phyloP scores from a whole-genome alignment of 2,113 vertebrate species.

The Amblyopsis rosae region DNA sequence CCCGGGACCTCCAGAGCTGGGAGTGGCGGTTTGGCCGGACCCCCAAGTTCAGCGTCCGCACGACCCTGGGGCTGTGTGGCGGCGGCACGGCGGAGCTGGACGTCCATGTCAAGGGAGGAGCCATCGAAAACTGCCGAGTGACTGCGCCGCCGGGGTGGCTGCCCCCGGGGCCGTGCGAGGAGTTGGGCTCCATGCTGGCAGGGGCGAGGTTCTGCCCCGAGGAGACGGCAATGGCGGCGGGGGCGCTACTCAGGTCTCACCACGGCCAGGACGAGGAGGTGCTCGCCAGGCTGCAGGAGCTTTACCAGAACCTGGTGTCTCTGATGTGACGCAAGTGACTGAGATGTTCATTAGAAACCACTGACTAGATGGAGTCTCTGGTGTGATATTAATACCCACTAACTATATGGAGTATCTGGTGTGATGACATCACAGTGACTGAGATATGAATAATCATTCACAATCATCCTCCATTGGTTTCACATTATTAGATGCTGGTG shows the following conservation, averaged over 20 bases:
- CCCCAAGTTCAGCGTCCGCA: slow-evolving; percentile 84
- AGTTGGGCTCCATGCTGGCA: slow-evolving; percentile 72
- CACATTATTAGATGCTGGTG: no score
- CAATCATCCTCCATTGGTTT: no score
- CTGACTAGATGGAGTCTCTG: no score
- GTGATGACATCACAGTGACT: no score
- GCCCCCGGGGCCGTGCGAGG: slow-evolving; percentile 64
- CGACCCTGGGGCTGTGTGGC: slow-evolving; percentile 70
- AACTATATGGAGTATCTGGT: no score
- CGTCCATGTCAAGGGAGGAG: slow-evolving; percentile 83
- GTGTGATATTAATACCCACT: no score
- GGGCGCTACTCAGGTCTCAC: slow-evolving; percentile 64
- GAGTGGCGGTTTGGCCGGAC: slow-evolving; percentile 93
- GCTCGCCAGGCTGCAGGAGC: slow-evolving; percentile 51
- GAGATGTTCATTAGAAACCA: neutral
- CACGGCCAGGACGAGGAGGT: slow-evolving; percentile 58
- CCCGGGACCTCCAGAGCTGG: slow-evolving; percentile 84
- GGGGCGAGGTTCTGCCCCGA: slow-evolving; percentile 84
- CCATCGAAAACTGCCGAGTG: slow-evolving; percentile 79
- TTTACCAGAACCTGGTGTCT: slow-evolving; percentile 80
- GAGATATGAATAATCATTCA: no score
- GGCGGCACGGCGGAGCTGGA: slow-evolving; percentile 43
- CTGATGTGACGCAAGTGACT: slow-evolving; percentile 77
- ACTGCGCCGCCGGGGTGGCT: slow-evolving; percentile 80
- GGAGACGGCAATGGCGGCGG: slow-evolving; percentile 38